Percentiles rank a stretch among this genome's conserved stretches.
Evolutionary conservation across 2,797 vertebrate genomes (phyloP).

Genomic region (Pangasius mekongensis): DNA sequence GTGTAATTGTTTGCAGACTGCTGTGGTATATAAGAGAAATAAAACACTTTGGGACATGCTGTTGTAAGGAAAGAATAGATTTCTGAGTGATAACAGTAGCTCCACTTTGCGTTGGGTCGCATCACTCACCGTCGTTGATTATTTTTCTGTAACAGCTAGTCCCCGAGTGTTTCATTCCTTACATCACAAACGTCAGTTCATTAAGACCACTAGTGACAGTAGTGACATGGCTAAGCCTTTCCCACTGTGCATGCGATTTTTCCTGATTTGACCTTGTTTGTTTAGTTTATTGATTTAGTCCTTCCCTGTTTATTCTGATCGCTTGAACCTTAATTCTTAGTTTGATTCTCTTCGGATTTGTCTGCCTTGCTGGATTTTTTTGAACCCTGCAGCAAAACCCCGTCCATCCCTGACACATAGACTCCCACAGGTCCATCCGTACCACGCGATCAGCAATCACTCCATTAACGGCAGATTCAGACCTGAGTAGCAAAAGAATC

Average conservation of each 20-base stretch:
- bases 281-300: not conserved
- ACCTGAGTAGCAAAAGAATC: not conserved
- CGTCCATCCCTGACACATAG: not conserved
- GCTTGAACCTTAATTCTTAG: not conserved
- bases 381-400: not conserved
- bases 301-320: not conserved
- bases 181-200: not conserved
- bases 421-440: not conserved
- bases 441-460: conserved; percentile 5
- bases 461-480: not conserved
- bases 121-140: not conserved
- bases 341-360: not conserved
- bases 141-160: not conserved
- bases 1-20: not conserved
- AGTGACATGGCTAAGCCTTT: not conserved
- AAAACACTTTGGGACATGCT: not conserved
- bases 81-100: not conserved
- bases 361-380: not conserved
- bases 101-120: no score
- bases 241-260: not conserved
- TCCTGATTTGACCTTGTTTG: not conserved
- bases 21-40: not conserved
- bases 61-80: not conserved
- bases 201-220: not conserved
- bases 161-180: not conserved